Evolutionary conservation across 1,140 invertebrate species (phyloP).

Genomic region (Ericerus pela): DNA sequence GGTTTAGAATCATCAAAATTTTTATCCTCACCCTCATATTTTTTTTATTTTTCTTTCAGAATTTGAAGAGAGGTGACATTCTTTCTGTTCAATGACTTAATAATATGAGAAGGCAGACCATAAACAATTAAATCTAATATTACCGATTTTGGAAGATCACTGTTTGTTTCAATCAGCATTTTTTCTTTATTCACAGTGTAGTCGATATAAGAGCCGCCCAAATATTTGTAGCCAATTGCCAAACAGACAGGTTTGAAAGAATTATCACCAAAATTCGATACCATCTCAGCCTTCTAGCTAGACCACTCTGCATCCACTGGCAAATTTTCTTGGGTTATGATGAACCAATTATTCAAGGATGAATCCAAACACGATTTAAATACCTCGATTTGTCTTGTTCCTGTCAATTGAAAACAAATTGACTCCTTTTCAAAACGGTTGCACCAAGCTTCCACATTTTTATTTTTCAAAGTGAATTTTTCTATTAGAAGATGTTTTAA

Average conservation of each 20-base stretch:
- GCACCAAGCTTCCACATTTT: background rate
- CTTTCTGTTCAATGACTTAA: background rate
- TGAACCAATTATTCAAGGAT: background rate
- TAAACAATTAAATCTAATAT: background rate
- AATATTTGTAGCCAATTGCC: background rate
- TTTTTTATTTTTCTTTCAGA: background rate
- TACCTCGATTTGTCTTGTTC: background rate
- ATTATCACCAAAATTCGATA: background rate
- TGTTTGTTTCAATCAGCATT: background rate
- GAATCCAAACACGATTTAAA: background rate
- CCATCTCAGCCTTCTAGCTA: background rate
- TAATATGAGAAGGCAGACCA: background rate
- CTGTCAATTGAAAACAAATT: background rate
- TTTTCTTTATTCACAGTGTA: background rate
- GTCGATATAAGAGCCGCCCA: background rate
- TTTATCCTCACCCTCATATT: background rate
- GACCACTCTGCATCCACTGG: background rate
- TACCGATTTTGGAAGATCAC: background rate
- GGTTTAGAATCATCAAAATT: background rate
- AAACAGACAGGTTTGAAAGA: background rate
- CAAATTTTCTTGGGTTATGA: background rate
- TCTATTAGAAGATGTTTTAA: background rate
- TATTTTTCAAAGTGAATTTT: background rate
- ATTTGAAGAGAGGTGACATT: background rate
- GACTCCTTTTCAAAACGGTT: background rate